phyloP scores from a whole-genome alignment of 2,113 vertebrate species.

The Antigone vipio region DNA sequence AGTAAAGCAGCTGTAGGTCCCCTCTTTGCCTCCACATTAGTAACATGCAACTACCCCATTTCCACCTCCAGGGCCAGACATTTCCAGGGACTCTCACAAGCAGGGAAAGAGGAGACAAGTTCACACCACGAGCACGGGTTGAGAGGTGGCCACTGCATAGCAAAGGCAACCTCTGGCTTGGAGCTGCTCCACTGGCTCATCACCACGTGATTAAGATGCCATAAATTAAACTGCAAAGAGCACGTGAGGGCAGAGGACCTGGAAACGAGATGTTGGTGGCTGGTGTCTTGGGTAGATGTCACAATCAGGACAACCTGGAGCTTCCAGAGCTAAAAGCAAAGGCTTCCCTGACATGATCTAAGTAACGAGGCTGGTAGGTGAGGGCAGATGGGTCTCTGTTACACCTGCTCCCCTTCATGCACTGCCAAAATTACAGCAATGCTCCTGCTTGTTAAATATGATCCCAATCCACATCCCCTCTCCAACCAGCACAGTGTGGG shows the following conservation, averaged over 20 bases:
- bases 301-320: background rate
- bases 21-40: background rate
- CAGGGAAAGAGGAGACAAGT: background rate
- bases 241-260: background rate
- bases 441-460: background rate
- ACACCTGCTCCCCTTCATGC: rapidly evolving
- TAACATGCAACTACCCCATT: background rate
- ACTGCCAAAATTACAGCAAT: background rate
- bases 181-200: background rate
- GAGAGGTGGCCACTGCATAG: background rate
- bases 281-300: background rate
- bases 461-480: background rate
- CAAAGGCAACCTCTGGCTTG: background rate
- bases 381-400: background rate
- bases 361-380: background rate
- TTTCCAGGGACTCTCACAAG: background rate
- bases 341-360: background rate
- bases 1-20: background rate
- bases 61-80: background rate
- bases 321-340: background rate
- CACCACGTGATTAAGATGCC: background rate
- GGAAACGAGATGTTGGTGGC: rapidly evolving
- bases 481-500: background rate
- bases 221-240: background rate
- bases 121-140: rapidly evolving